Base-by-base conservation (phyloP, 1,140 invertebrate genomes). In the Zaprionus ornatus region DNA sequence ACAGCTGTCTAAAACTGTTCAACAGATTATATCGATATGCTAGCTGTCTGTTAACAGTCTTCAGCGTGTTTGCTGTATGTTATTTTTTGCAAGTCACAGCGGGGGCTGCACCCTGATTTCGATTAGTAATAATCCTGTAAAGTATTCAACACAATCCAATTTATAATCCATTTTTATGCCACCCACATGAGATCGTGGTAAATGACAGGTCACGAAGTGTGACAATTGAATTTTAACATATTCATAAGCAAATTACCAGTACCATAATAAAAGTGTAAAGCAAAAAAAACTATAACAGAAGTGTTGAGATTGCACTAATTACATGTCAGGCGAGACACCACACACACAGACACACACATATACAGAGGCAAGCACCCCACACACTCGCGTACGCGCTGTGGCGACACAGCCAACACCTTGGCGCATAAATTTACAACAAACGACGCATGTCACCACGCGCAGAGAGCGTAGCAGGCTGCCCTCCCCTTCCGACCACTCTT, bases 241-340 rank as follows among this genome's bases (percentile, higher is more conserved):
- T 80, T 75, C 77, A 80, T 83, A 80, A 76, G 84, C 83, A 84
- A 87, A 87, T 88, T 84, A 66, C 56, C 65, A 52, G 23, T 55
- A 10, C 65, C 48, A 45, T 67, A 27, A 32, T 27, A 63, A 52
- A 65, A 56, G 67, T 79, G 57, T 15, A 54, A 13, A 21, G 19
- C 7, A 32, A 50, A 65, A 52, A 40, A 83, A 82, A 78, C 50
- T 77, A 67, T 75, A 80, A 90, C 84, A 84, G 84, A 88, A 90
- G 84, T 88, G 84, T 88, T 88, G 85, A 88, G 84, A 88, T 88
- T 69, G 85, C 81, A 79, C 84, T 88, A 88, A 88, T 88, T 90
- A 88, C 84, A 90, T 84, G 85, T 90, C 85, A 88, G 66, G 61
- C 71, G 71, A 52, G 32, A 61, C 60, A 78, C 76, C 60, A 66